Evolutionary conservation across 2,797 vertebrate species (phyloP).

Genomic region (Spatula clypeata): DNA sequence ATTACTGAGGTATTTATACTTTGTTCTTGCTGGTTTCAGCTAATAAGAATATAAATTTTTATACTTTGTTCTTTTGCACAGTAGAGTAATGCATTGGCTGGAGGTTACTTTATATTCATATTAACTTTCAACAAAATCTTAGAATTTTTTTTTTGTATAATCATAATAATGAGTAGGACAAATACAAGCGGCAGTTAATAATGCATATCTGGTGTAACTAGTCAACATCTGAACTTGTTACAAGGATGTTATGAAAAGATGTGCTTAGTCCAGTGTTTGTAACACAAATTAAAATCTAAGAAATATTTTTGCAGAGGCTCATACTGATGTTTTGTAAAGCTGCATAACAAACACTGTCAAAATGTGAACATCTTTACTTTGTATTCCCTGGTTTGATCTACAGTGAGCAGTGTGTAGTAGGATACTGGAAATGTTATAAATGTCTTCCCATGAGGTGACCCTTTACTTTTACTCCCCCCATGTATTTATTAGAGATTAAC

Average conservation of each 20-base stretch:
- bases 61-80: neutral
- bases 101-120: neutral
- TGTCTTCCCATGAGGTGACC: neutral
- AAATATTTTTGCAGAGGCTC: neutral
- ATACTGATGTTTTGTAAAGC: neutral
- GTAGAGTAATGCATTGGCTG: neutral
- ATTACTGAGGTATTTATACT: neutral
- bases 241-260: neutral
- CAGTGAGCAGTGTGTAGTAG: neutral
- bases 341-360: neutral
- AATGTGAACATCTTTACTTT: neutral
- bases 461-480: neutral
- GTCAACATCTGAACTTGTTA: neutral
- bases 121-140: neutral
- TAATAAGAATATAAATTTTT: conserved; percentile 23
- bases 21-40: conserved; percentile 1
- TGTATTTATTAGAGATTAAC: neutral
- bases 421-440: neutral
- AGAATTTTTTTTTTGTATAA: neutral
- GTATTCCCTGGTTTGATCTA: neutral
- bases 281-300: neutral
- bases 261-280: neutral
- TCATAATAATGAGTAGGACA: neutral
- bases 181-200: neutral
- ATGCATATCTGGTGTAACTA: neutral